These are phyloP conservation scores for Nemurella pictetii DNA, from an alignment of 2,888 invertebrate species.

Conservation along the genomic window DNA sequence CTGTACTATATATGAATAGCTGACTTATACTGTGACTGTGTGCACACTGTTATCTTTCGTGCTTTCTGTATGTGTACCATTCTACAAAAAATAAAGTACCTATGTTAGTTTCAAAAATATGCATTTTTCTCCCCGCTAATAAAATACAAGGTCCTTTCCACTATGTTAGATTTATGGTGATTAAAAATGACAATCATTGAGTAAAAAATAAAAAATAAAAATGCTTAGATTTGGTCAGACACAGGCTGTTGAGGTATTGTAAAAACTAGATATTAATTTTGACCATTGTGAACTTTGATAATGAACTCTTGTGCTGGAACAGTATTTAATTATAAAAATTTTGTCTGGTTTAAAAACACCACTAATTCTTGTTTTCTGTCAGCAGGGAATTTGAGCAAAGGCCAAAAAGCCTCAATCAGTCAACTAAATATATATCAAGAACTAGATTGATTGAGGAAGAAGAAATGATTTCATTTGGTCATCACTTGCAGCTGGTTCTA, in stretches of 20 bases:
- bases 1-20: neutral
- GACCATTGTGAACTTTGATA: too few species aligned
- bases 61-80: slow-evolving; percentile 4
- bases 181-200: too few species aligned
- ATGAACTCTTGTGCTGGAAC: neutral
- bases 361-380: too few species aligned
- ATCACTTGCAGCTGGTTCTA: slow-evolving; percentile 41
- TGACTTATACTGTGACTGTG: neutral
- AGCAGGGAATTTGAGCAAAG: too few species aligned
- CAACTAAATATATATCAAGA: too few species aligned
- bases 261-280: too few species aligned
- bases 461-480: too few species aligned
- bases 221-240: neutral
- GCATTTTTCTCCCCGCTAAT: neutral
- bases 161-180: too few species aligned
- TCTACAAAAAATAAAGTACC: slow-evolving; percentile 1
- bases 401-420: too few species aligned
- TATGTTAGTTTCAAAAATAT: neutral
- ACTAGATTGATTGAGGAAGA: too few species aligned
- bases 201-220: neutral
- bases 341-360: neutral
- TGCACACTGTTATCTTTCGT: neutral
- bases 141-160: neutral
- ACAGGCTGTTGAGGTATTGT: too few species aligned
- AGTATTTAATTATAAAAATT: neutral